A percentile compares a stretch with the other conserved stretches of the same genome.
phyloP scores from a whole-genome alignment of 2,888 invertebrate genomes.

The Pandemis heparana region DNA sequence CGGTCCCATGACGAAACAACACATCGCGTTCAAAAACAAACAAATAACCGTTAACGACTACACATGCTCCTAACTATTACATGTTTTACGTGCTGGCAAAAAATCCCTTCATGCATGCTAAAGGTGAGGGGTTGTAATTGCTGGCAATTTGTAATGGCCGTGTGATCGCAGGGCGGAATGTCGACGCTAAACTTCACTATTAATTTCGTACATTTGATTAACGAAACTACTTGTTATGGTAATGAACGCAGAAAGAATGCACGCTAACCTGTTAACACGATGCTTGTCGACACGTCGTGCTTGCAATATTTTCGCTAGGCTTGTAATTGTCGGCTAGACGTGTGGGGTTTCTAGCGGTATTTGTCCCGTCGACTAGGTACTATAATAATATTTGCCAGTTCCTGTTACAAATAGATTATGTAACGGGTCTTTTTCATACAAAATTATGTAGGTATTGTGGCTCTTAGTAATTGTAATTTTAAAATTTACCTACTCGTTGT shows the following conservation, averaged over 20 bases:
- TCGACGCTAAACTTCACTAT: slow-evolving; percentile 82
- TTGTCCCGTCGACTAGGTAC: background rate
- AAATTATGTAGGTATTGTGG: too few relatives aligned
- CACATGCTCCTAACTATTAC: slow-evolving; percentile 55
- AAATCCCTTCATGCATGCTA: slow-evolving; percentile 60
- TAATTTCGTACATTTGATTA: slow-evolving; percentile 86
- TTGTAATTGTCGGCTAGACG: slow-evolving; percentile 70
- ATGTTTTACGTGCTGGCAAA: slow-evolving; percentile 59
- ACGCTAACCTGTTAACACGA: slow-evolving; percentile 79
- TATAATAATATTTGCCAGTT: too few relatives aligned
- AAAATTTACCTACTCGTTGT: too few relatives aligned
- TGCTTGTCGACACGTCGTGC: slow-evolving; percentile 81
- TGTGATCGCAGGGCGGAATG: slow-evolving; percentile 82
- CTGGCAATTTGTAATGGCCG: slow-evolving; percentile 82
- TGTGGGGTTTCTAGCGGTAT: slow-evolving; percentile 64
- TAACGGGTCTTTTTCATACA: too few relatives aligned
- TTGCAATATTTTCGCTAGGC: slow-evolving; percentile 77
- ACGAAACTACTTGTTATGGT: slow-evolving; percentile 85
- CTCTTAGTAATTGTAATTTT: too few relatives aligned
- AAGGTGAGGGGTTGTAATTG: slow-evolving; percentile 74
- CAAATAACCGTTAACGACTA: slow-evolving; percentile 54
- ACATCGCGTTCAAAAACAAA: slow-evolving; percentile 32
- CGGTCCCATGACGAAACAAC: slow-evolving; percentile 20
- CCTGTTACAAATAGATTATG: too few relatives aligned
- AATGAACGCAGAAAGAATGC: slow-evolving; percentile 84